Base-by-base conservation (phyloP, 2,113 vertebrate species). In the Albula glossodonta region DNA sequence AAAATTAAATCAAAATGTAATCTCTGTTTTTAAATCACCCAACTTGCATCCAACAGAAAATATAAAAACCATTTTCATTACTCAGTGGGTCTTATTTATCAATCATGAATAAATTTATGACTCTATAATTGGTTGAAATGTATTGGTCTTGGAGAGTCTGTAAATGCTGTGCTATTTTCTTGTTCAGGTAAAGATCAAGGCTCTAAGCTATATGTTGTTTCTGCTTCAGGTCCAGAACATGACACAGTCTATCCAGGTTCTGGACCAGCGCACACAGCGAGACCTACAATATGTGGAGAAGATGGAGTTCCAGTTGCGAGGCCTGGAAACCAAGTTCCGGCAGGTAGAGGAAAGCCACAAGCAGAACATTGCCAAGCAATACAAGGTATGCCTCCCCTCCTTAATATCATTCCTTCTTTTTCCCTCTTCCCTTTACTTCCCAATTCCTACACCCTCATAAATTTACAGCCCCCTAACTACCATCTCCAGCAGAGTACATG, bases 241-340 rank as follows among this genome's bases (percentile, higher is more conserved):
- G 97, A 99, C 97, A 79, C 97, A 97, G 87, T 99, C 98, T 49
- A 99, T 99, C 86, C 97, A 98, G 91, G 97, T 97, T 70, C 92
- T 99, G 95, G 97, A 99, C 91, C 96, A 97, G 93, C 91, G 98
- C 86, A 99, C 98, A 4, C 98, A 98, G 87, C 96, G 96, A 63
- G 98, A 99, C 91, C 91, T 99, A 87, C 97, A 98, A 91, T 98
- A 98, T 0, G 98, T 99, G 78, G 98, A 99, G 94, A 96, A 96
- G 91, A 99, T 99, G 98, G 98, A 99, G 93, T 96, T 96, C 86
- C 97, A 99, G 88, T 96, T 99, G 88, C 96, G 96, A 82, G 96
- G 96, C 7, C 93, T 99, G 92, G 98, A 99, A 92, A 95, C 96
- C 78, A 99, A 97, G 92, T 99, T 99, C 92, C 97, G 95, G 83